Evolutionary conservation across 2,113 vertebrate genomes (phyloP), one percentile per base, ranked within the genome.

Genomic region (Pollimyrus isidori): DNA sequence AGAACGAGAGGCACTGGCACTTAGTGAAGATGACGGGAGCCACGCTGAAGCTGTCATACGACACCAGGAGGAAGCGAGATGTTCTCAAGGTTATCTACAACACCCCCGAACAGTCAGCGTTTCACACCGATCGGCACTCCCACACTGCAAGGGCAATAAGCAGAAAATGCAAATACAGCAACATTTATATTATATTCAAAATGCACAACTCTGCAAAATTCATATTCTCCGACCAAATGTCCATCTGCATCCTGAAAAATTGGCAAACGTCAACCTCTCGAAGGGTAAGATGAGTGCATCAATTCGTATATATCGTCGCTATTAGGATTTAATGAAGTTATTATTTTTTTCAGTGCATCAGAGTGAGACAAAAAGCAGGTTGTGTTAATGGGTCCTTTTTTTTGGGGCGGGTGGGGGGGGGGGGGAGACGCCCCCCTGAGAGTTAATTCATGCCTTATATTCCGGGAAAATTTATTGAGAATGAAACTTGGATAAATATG

Each of bases 61-160:
- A 90, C 90, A 88, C 86, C 88, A 58, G 73, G 69, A 88, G 13
- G 50, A 76, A 58, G 0, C 15, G 76, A 50, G 65, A 11, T 35
- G 89, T 65, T 49, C 90, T 87, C 30, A 21, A 10, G 42, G 26
- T 58, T 11, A 46, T 49, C 76, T n/a, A 89, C 73, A 91, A 48
- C 46, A 21, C 45, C 58, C 30, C 80, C 84, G 85, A 56, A 91
- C 76, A 88, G 52, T 88, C 89, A 62, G 19, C 26, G 50, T 7
- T 58, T 46, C 26, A 7, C 76, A 84, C 56, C 21, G 4, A n/a
- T 86, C 4, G 69, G 23, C 15, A n/a, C 62, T 19, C 0, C 35
- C 30, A 42, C 85, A 89, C 49, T 53, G 49, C 53, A 46, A 42
- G n/a, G 23, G 39, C 52, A 39, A 30, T 35, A 21, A 45, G 73